Evolutionary conservation across 1,140 invertebrate genomes (phyloP).

Genomic region (Chelonus insularis): DNA sequence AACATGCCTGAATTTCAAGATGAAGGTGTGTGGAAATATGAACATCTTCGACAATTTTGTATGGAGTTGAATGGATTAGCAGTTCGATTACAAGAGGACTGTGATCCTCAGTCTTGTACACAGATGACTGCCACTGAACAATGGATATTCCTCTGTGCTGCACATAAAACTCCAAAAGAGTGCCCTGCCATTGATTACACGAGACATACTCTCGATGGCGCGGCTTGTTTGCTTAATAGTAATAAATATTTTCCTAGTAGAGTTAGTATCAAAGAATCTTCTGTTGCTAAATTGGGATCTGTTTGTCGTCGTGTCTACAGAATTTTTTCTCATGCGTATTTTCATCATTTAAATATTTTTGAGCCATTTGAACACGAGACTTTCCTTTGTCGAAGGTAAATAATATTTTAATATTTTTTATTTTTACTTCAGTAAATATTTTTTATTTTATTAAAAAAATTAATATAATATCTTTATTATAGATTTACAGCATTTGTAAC

Average conservation of each 20-base stretch:
- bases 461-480: slow-evolving; percentile 6
- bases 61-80: slow-evolving; percentile 98
- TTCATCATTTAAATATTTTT: slow-evolving; percentile 95
- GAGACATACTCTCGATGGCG: slow-evolving; percentile 97
- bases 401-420: neutral
- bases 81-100: slow-evolving; percentile 90
- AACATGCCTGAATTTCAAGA: slow-evolving; percentile 96
- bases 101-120: slow-evolving; percentile 93
- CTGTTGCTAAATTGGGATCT: slow-evolving; percentile 96
- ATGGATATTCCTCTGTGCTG: slow-evolving; percentile 99
- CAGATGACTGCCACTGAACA: slow-evolving; percentile 99
- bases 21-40: slow-evolving; percentile 99
- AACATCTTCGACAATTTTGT: slow-evolving; percentile 97
- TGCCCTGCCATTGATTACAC: slow-evolving; percentile 99
- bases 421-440: neutral
- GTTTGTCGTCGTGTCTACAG: slow-evolving; percentile 97
- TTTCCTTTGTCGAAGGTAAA: slow-evolving; percentile 84
- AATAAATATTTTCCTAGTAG: slow-evolving; percentile 99
- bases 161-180: slow-evolving; percentile 99
- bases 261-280: slow-evolving; percentile 98
- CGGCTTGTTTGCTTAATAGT: slow-evolving; percentile 96
- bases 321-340: slow-evolving; percentile 99
- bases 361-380: slow-evolving; percentile 98
- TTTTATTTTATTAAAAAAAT: slow-evolving; percentile 14
- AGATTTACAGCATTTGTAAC: slow-evolving; percentile 96